Evolutionary conservation across 2,888 invertebrate genomes (phyloP).

Genomic region (Dendrolimus houi): DNA sequence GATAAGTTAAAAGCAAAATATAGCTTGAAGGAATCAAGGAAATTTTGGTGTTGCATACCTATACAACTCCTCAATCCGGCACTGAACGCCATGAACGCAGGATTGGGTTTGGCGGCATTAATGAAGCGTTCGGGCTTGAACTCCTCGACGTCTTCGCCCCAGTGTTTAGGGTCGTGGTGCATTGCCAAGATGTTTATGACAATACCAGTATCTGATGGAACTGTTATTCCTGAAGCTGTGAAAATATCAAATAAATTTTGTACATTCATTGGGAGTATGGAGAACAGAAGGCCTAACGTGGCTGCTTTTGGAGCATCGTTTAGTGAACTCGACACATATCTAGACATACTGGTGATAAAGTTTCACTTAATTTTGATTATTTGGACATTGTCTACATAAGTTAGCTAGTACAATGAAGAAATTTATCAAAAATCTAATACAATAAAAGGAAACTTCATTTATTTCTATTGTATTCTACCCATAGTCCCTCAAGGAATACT

Average conservation of each 20-base stretch:
- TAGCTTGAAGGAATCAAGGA: no score
- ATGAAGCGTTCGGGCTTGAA: conserved; percentile 46
- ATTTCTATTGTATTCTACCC: no score
- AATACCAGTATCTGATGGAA: conserved; percentile 21
- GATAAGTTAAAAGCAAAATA: no score
- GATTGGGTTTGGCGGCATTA: conserved; percentile 16
- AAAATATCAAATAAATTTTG: background rate
- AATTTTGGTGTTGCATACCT: conserved; percentile 19
- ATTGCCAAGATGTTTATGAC: conserved; percentile 30
- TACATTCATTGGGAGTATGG: background rate
- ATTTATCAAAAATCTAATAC: no score
- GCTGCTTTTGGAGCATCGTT: no score
- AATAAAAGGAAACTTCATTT: no score
- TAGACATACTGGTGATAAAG: no score
- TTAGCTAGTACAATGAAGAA: no score
- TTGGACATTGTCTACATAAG: background rate
- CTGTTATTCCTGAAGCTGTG: conserved; percentile 27
- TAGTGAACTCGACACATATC: no score
- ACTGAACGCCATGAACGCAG: conserved; percentile 33
- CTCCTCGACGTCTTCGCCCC: conserved; percentile 37
- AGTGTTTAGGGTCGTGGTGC: conserved; percentile 39
- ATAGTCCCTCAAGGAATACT: no score
- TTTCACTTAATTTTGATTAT: background rate
- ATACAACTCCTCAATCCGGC: conserved; percentile 32
- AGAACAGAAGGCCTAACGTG: background rate